Base-by-base conservation (phyloP, 1,140 invertebrate species). In the Tenebrio molitor region DNA sequence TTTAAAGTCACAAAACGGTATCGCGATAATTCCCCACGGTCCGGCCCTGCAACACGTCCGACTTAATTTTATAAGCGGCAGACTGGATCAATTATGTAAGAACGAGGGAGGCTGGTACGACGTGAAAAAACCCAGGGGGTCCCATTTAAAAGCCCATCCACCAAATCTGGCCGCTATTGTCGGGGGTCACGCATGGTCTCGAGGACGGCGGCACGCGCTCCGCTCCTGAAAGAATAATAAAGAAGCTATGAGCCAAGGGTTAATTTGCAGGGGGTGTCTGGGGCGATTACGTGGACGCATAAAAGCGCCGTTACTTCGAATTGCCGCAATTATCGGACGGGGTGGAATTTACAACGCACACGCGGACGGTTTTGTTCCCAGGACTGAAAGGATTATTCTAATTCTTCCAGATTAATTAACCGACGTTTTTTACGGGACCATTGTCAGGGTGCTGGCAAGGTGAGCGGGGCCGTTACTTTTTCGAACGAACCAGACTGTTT, bases 81-180 rank as follows among this genome's bases (percentile, higher is more conserved):
- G 53, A 12, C 29, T 36, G 62, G 15, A 64, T 39, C 29, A 64
- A 64, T 39, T 64, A 34, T 64, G 16, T 36, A 36, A 64, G 62
- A 64, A 64, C 62, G 23, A 53, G 46, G 46, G n/a, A n/a, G 46
- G 19, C 7, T 50, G 7, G 44, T 39, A n/a, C 36, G 4, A 4
- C n/a, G 16, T 50, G 44, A 53, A 53, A 53, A 53, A 53, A 53
- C 50, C 50, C 50, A 21, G 16, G 39, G 63, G 63, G 63, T 17
- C 12, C 10, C n/a, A 15, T 62, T 62, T 62, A 62, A 62, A 62
- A 62, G 50, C 63, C 33, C 63, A 21, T 65, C 21, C 34, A 39
- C 58, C 63, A 39, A 65, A 65, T 65, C 63, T 65, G 14, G 33
- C n/a, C 19, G 10, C 63, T 39, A 65, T 65, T 65, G 63, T 65